These are phyloP conservation scores for Synodontis membranacea DNA, from an alignment of 2,113 vertebrate species.

Conservation along the genomic window DNA sequence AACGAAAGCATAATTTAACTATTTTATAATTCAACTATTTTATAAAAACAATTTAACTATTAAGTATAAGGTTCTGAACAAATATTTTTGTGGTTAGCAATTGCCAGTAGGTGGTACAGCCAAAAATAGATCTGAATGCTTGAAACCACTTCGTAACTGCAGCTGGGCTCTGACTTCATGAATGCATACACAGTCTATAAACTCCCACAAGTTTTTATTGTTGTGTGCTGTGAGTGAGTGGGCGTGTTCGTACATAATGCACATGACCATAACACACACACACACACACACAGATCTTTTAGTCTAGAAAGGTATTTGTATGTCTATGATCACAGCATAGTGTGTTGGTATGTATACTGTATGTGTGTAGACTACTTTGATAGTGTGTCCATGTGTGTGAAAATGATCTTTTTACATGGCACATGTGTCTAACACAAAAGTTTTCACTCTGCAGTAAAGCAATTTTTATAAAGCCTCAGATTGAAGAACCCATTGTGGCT, in stretches of 20 bases:
- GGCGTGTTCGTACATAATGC: background rate
- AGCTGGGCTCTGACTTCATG: background rate
- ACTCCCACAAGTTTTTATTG: background rate
- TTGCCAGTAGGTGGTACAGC: background rate
- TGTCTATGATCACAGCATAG: background rate
- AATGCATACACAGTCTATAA: background rate
- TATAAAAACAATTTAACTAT: too few relatives aligned
- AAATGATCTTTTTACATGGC: background rate
- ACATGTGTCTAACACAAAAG: constrained; percentile 23
- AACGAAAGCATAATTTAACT: background rate
- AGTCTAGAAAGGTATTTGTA: background rate
- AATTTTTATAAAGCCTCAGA: background rate
- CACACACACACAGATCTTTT: background rate
- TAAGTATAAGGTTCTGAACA: too few relatives aligned
- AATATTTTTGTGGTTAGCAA: too few relatives aligned
- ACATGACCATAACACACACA: background rate
- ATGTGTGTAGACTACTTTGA: background rate
- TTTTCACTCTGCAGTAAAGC: constrained; percentile 14
- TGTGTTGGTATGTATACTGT: background rate
- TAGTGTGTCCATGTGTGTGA: background rate
- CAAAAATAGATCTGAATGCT: background rate
- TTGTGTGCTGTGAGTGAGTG: background rate
- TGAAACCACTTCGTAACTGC: background rate
- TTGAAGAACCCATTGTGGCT: too few relatives aligned
- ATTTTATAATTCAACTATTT: too few relatives aligned